Percentiles rank a stretch among this genome's conserved stretches.
Conservation (phyloP, 2,888 invertebrate genomes). For the Eupithecia pulchellata region DNA sequence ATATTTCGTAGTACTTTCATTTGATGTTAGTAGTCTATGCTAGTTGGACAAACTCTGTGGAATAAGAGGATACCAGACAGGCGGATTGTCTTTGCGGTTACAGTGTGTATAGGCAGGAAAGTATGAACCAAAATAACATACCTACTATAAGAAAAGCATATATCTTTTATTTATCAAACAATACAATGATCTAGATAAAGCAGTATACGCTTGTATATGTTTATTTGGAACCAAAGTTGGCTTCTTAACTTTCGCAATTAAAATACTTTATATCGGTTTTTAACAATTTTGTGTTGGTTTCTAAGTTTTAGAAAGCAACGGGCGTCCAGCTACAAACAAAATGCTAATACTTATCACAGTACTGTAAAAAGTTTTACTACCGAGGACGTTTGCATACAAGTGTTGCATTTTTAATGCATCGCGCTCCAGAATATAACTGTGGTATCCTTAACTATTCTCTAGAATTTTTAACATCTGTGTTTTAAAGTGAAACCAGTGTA, state of each 20-base stretch:
- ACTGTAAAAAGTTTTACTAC: slow-evolving; percentile 22
- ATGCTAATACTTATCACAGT: slow-evolving; percentile 13
- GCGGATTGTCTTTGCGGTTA: too few species aligned
- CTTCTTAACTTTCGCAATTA: not conserved
- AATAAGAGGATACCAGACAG: too few species aligned
- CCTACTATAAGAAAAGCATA: too few species aligned
- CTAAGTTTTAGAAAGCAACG: slow-evolving; percentile 1
- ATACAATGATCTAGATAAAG: too few species aligned
- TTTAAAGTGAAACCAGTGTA: not conserved
- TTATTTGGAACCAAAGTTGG: not conserved
- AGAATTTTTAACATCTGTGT: not conserved
- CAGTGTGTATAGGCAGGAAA: too few species aligned
- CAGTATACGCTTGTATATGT: not conserved
- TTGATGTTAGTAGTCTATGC: too few species aligned
- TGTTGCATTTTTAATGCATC: slow-evolving; percentile 26
- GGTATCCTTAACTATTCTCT: not conserved
- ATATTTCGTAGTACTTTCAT: not conserved
- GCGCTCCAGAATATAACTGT: slow-evolving; percentile 7
- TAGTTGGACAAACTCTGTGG: too few species aligned
- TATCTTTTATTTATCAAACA: too few species aligned
- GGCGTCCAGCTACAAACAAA: not conserved
- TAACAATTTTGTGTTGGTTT: not conserved
- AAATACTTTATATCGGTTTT: not conserved
- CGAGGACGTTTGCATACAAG: slow-evolving; percentile 26
- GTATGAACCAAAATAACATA: too few species aligned